Conservation (phyloP, 53 echinoderm and acorn worm species). For the Arbacia lixula region DNA sequence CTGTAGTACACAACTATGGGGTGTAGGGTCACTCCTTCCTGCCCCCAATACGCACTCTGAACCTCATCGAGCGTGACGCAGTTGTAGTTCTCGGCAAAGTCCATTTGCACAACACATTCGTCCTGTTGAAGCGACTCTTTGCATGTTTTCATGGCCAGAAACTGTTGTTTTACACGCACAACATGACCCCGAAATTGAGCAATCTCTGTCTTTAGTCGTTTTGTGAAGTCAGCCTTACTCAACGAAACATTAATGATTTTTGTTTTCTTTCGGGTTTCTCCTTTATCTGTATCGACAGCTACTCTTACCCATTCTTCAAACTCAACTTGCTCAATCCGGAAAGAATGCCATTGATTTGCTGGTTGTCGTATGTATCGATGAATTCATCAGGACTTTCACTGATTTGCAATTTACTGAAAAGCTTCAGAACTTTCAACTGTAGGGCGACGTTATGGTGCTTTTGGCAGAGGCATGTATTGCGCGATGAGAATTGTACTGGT, state of each 20-base stretch:
- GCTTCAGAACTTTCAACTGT: conserved; percentile 40
- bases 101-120: conserved; percentile 59
- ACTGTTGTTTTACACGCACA: conserved; percentile 47
- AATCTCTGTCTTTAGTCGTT: neutral
- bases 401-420: neutral
- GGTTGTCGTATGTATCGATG: conserved; percentile 18
- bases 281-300: conserved; percentile 27
- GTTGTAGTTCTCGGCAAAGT: conserved; percentile 66
- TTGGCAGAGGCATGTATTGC: conserved; percentile 53
- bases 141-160: conserved; percentile 25
- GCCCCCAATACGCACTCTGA: conserved; percentile 62
- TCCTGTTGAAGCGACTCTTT: conserved; percentile 27
- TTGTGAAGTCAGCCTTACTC: conserved; percentile 24
- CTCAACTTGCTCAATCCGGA: neutral
- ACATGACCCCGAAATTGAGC: neutral
- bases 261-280: conserved; percentile 52
- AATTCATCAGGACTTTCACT: conserved; percentile 51
- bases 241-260: conserved; percentile 46
- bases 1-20: conserved; percentile 60
- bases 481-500: conserved; percentile 44
- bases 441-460: conserved; percentile 53
- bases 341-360: neutral
- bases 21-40: conserved; percentile 56
- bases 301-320: conserved; percentile 61
- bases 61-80: conserved; percentile 63